A percentile compares a stretch with the other conserved stretches of the same genome.
phyloP scores from a whole-genome alignment of 1,140 invertebrate genomes.

The Drosophila eugracilis region DNA sequence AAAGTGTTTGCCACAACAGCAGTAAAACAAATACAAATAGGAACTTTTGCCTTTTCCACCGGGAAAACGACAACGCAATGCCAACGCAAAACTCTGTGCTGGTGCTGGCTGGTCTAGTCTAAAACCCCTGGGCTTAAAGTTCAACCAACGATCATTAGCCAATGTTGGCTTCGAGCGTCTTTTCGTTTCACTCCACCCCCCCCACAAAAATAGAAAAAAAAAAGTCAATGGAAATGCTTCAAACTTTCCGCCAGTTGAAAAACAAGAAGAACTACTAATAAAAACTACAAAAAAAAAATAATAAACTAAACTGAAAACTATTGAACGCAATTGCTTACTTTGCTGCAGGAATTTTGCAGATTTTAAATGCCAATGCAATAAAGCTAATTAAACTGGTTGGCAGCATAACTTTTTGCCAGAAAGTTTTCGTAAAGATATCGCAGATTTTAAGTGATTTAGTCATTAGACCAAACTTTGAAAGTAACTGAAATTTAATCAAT shows the following conservation, averaged over 20 bases:
- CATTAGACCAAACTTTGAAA: background rate
- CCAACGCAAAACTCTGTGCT: background rate
- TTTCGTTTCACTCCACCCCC: background rate
- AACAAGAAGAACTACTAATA: conserved; percentile 1
- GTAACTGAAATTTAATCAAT: no score
- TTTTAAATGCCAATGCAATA: conserved; percentile 2
- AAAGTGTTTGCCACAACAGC: conserved; percentile 55
- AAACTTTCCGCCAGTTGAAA: conserved; percentile 32
- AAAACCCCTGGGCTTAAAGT: conserved; percentile 26
- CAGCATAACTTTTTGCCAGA: background rate
- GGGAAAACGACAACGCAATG: conserved; percentile 8
- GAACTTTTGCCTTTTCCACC: conserved; percentile 30
- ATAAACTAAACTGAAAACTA: conserved; percentile 13
- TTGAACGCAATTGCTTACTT: conserved; percentile 3
- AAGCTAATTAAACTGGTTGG: background rate
- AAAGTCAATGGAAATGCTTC: conserved; percentile 50
- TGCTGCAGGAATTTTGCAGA: background rate
- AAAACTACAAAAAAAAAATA: background rate
- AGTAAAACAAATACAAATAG: conserved; percentile 21
- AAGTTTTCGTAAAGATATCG: conserved; percentile 20
- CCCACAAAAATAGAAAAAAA: no score
- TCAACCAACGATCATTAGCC: conserved; percentile 35
- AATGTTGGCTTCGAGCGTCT: conserved; percentile 9
- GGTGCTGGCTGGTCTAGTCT: no score
- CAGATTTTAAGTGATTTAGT: conserved; percentile 44